Base-by-base conservation (phyloP, 1,140 invertebrate genomes). In the Achatina immaculata region DNA sequence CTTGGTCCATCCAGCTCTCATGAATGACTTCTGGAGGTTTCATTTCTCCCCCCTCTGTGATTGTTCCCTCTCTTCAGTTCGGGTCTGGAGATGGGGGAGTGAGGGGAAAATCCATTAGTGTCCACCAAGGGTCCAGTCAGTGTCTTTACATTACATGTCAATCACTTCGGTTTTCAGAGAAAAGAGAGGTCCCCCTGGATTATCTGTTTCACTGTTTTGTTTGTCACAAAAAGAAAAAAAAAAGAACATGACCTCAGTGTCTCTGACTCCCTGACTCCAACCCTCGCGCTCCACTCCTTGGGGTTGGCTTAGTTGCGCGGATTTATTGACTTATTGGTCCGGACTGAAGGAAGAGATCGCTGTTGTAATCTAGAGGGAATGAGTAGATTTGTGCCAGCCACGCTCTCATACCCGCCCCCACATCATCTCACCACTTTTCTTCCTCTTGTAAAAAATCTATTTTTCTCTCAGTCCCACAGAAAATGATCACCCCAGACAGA, bases 331-430 rank as follows among this genome's bases (percentile, higher is more conserved):
- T 55, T 55, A 6, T 55, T 55, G 7, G 4, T 9, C 24, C 48
- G 24, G 16, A 55, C 19, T 55, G 4, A 2, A 21, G 48, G 48
- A 7, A 6, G n/a, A 19, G 48, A 9, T 6, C 3, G 24, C 48
- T 55, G 48, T 14, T 55, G 48, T 55, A 55, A 55, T 55, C 48
- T 21, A 3, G 48, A 55, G 48, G 6, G 24, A 55, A 6, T 55
- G 48, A 55, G 16, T 21, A 24, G 48, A 55, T 24, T 21, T 21
- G 48, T 21, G 19, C 24, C 48, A 80, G 78, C 48, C 66, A 80
- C 66, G n/a, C n/a, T 71, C 48, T 42, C 45, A 31, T 11, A 4
- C 28, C 48, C 43, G 42, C 40, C 42, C 62, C 65, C 36, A 31
- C 65, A 68, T 14, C 34, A 45, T 42, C 21, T 38, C 71, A 36